Percentiles rank a stretch among this genome's conserved stretches.
phyloP scores from a whole-genome alignment of 2,113 vertebrate species.

The Neomonachus schauinslandi region DNA sequence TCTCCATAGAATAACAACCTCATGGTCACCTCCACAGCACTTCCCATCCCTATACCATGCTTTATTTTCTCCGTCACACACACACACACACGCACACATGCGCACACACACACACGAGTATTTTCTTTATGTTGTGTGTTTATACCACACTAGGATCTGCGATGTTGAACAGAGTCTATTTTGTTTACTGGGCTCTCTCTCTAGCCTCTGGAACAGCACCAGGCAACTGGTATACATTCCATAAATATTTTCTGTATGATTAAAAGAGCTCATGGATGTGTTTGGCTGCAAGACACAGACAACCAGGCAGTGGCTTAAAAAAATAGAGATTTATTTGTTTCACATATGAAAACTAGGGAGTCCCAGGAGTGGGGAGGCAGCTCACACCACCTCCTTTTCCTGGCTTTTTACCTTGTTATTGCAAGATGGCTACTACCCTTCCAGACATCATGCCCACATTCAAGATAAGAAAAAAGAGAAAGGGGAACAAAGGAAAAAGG shows the following conservation, averaged over 20 bases:
- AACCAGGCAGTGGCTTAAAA: neutral
- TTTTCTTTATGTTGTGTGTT: neutral
- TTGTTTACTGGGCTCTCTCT: neutral
- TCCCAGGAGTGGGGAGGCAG: no score
- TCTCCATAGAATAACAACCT: neutral
- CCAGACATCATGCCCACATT: neutral
- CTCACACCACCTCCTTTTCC: neutral
- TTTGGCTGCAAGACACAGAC: neutral
- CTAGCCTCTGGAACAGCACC: neutral
- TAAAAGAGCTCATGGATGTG: neutral
- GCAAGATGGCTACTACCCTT: neutral
- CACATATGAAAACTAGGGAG: neutral
- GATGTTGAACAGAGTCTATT: neutral
- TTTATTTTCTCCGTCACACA: neutral
- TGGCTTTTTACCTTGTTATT: neutral
- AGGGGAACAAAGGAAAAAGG: neutral
- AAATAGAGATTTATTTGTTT: neutral
- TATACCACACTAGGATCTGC: neutral
- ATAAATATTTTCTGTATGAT: neutral
- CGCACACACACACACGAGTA: no score
- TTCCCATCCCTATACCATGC: neutral
- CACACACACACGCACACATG: no score
- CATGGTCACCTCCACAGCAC: fast-evolving
- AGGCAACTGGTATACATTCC: neutral
- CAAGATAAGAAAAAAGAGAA: neutral